These are phyloP conservation scores for Leptopilina clavipes DNA, from an alignment of 1,140 invertebrate genomes.

Conservation along the genomic window DNA sequence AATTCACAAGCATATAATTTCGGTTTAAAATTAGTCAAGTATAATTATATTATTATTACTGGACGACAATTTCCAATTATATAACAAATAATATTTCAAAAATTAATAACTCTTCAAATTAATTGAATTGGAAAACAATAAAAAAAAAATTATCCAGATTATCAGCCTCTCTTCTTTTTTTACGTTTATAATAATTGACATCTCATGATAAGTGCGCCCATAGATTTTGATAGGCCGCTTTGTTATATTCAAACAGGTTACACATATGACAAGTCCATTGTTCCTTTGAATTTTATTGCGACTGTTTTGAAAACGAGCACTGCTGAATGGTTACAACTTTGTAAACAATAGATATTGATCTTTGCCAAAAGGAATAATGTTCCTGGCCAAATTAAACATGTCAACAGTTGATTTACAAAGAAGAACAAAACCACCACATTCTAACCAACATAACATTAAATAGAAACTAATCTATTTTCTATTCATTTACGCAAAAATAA, in stretches of 20 bases:
- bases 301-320: not conserved
- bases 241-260: not conserved
- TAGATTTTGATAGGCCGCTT: not conserved
- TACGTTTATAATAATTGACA: not conserved
- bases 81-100: too few relatives aligned
- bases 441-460: too few relatives aligned
- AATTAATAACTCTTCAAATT: too few relatives aligned
- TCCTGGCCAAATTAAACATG: not conserved
- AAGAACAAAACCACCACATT: too few relatives aligned
- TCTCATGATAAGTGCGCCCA: not conserved
- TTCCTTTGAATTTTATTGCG: slow-evolving; percentile 32
- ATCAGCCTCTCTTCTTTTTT: not conserved
- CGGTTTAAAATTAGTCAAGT: too few relatives aligned
- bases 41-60: too few relatives aligned
- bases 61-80: too few relatives aligned
- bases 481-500: too few relatives aligned
- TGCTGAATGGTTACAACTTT: not conserved
- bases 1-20: too few relatives aligned
- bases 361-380: not conserved
- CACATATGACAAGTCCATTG: not conserved
- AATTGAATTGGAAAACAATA: too few relatives aligned
- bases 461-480: too few relatives aligned
- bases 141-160: too few relatives aligned
- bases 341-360: slow-evolving; percentile 21
- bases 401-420: not conserved